phyloP scores from a whole-genome alignment of 2,797 vertebrate species.

The Meriones psammophilus region DNA sequence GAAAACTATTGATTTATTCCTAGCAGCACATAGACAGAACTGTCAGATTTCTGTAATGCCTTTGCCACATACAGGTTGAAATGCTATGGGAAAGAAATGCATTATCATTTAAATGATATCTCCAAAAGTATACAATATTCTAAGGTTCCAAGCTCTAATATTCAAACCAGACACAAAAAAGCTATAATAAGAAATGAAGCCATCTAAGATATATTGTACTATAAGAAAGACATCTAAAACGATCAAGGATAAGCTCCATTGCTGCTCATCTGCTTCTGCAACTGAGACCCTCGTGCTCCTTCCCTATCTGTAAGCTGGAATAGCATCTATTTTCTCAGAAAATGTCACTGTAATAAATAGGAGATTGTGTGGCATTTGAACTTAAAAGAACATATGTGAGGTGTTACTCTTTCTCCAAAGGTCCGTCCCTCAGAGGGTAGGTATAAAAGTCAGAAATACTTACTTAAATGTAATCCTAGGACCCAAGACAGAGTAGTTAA shows the following conservation, averaged over 20 bases:
- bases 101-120: slow-evolving; percentile 77
- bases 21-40: slow-evolving; percentile 24
- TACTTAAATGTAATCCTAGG: neutral
- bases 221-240: slow-evolving; percentile 6
- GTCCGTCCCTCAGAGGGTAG: neutral
- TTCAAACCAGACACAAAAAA: slow-evolving; percentile 40
- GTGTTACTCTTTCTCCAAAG: slow-evolving; percentile 21
- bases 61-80: slow-evolving; percentile 60
- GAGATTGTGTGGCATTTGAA: slow-evolving; percentile 34
- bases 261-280: neutral
- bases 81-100: slow-evolving; percentile 64
- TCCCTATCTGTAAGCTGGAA: slow-evolving; percentile 24
- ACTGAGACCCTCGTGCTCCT: neutral
- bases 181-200: slow-evolving; percentile 42
- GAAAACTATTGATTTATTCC: slow-evolving; percentile 38
- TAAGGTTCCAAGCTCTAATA: slow-evolving; percentile 13
- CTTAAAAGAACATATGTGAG: slow-evolving; percentile 51
- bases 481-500: neutral
- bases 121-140: slow-evolving; percentile 59
- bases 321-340: slow-evolving; percentile 36
- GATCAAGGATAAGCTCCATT: neutral
- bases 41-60: slow-evolving; percentile 50
- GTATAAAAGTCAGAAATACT: slow-evolving; percentile 6
- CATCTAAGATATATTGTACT: slow-evolving; percentile 24
- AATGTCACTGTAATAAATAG: slow-evolving; percentile 57